These are phyloP conservation scores for Cheumatopsyche charites DNA, from an alignment of 1,140 invertebrate genomes.

Conservation along the genomic window DNA sequence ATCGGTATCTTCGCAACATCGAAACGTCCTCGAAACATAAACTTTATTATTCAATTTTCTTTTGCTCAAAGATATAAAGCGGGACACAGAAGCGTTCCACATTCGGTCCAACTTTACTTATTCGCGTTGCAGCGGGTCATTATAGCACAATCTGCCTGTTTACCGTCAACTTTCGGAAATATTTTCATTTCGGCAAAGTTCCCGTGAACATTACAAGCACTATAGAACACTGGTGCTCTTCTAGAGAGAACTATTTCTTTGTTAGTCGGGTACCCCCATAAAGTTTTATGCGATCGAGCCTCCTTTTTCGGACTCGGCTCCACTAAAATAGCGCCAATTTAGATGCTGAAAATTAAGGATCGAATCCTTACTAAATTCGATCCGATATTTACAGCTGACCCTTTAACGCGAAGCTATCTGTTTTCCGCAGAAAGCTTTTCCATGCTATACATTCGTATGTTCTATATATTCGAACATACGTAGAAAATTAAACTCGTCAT, in stretches of 20 bases:
- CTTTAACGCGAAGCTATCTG: too few relatives aligned
- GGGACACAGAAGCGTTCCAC: too few relatives aligned
- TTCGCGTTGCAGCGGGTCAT: too few relatives aligned
- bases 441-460: too few relatives aligned
- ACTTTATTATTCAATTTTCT: too few relatives aligned
- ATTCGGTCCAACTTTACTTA: too few relatives aligned
- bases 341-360: constrained; percentile 15
- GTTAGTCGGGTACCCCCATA: constrained; percentile 8
- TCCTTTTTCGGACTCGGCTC: neutral
- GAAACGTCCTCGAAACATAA: too few relatives aligned
- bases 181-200: constrained; percentile 16
- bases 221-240: neutral
- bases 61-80: too few relatives aligned
- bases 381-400: neutral
- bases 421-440: too few relatives aligned
- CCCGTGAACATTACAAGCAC: neutral
- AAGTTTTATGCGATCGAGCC: constrained; percentile 16
- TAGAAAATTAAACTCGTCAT: too few relatives aligned
- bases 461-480: too few relatives aligned
- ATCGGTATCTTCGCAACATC: too few relatives aligned
- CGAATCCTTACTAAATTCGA: constrained; percentile 9
- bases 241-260: neutral
- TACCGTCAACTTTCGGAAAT: constrained; percentile 13
- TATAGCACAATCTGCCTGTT: neutral
- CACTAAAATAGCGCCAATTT: constrained; percentile 12